These are phyloP conservation scores for Mycalesis mineus DNA, from an alignment of 2,888 invertebrate species.

Conservation along the genomic window DNA sequence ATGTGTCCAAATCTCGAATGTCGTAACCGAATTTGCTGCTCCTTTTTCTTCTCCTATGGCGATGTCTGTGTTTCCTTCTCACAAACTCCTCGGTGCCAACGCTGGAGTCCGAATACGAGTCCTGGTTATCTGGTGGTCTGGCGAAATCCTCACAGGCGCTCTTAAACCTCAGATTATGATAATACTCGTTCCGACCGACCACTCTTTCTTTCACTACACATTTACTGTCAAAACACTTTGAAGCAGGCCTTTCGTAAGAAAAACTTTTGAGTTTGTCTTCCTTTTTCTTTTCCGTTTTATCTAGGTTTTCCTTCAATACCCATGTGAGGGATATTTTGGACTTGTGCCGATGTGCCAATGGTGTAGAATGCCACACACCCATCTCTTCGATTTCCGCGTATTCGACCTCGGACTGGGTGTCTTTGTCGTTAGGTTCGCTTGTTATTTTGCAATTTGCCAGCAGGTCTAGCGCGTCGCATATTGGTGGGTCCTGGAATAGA, in stretches of 20 bases:
- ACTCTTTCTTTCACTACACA: constrained; percentile 48
- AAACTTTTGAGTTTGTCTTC: constrained; percentile 40
- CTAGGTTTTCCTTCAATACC: constrained; percentile 83
- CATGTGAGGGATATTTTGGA: constrained; percentile 86
- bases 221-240: constrained; percentile 40
- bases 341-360: constrained; percentile 64
- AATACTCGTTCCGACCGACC: constrained; percentile 65
- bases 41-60: constrained; percentile 64
- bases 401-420: constrained; percentile 48
- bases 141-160: constrained; percentile 66
- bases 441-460: constrained; percentile 59
- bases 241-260: constrained; percentile 40
- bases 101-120: constrained; percentile 54
- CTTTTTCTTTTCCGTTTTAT: constrained; percentile 45
- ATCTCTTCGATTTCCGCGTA: constrained; percentile 69
- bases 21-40: constrained; percentile 84
- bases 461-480: constrained; percentile 62
- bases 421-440: constrained; percentile 40
- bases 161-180: constrained; percentile 69
- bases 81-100: constrained; percentile 63
- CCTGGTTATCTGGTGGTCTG: constrained; percentile 49
- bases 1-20: constrained; percentile 87
- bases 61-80: constrained; percentile 67
- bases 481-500: constrained; percentile 33
- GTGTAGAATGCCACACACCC: constrained; percentile 74